phyloP scores from a whole-genome alignment of 2,888 invertebrate species.

The Therioaphis trifolii region DNA sequence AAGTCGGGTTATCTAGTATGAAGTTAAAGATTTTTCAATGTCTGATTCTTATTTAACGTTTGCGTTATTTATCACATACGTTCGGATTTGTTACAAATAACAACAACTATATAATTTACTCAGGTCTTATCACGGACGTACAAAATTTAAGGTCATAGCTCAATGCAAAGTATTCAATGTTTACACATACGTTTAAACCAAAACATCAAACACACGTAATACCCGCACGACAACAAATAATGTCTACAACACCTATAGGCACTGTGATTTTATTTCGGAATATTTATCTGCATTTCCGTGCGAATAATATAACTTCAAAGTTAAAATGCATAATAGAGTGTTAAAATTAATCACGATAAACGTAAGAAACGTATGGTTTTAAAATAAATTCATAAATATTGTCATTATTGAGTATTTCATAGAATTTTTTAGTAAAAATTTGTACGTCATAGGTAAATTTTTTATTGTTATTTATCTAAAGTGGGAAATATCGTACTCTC shows the following conservation, averaged over 20 bases:
- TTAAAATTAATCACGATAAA: too few species aligned
- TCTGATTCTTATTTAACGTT: background rate
- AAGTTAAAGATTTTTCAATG: background rate
- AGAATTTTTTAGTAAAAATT: too few species aligned
- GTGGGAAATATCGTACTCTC: too few species aligned
- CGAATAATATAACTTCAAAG: too few species aligned
- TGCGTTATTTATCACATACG: background rate
- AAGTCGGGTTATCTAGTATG: slow-evolving; percentile 12
- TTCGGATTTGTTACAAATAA: slow-evolving; percentile 11
- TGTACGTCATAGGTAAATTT: too few species aligned
- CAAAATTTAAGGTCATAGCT: slow-evolving; percentile 41
- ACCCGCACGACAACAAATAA: background rate
- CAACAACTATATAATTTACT: slow-evolving; percentile 1
- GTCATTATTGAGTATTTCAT: too few species aligned
- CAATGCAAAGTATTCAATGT: slow-evolving; percentile 39
- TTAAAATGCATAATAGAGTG: too few species aligned
- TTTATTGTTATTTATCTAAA: too few species aligned
- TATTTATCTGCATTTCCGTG: too few species aligned
- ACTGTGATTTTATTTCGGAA: too few species aligned
- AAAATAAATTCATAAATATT: too few species aligned
- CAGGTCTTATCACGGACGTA: slow-evolving; percentile 5
- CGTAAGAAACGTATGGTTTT: too few species aligned
- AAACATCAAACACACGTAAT: slow-evolving; percentile 44
- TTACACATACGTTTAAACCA: slow-evolving; percentile 37
- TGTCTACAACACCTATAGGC: background rate